Conservation (phyloP, 2,888 invertebrate genomes). For the Glaucopsyche alexis region DNA sequence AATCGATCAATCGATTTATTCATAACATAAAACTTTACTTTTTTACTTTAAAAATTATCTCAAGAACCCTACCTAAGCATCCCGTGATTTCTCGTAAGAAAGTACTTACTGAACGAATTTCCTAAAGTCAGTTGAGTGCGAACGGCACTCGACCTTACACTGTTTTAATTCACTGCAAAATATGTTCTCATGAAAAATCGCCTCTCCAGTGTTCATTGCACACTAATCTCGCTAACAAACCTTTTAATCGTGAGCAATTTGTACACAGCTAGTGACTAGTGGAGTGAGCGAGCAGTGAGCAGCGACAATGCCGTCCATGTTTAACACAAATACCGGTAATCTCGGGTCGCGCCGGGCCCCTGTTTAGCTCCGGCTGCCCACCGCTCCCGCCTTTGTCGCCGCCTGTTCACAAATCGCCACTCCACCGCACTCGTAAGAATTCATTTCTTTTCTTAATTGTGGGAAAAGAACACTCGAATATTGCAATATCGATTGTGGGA, state of each 20-base stretch:
- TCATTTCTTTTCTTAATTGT: constrained; percentile 63
- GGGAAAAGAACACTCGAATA: constrained; percentile 65
- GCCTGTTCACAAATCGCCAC: constrained; percentile 61
- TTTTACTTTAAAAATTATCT: too few relatives aligned
- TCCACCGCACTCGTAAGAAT: constrained; percentile 54
- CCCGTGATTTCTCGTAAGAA: not conserved
- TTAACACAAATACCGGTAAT: constrained; percentile 72
- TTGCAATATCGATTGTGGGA: constrained; percentile 65
- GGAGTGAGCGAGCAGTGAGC: constrained; percentile 55
- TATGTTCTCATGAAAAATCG: constrained; percentile 43
- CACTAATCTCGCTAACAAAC: constrained; percentile 50
- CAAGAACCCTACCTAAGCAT: not conserved
- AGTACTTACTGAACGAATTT: not conserved
- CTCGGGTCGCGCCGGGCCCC: constrained; percentile 56
- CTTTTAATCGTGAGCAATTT: constrained; percentile 48
- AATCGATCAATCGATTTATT: too few relatives aligned
- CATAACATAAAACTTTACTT: too few relatives aligned
- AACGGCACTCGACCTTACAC: not conserved
- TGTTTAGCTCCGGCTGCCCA: constrained; percentile 67
- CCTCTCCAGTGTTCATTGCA: constrained; percentile 44
- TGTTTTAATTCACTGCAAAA: not conserved
- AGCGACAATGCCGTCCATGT: constrained; percentile 60
- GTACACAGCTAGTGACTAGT: constrained; percentile 44
- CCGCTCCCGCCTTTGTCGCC: constrained; percentile 59
- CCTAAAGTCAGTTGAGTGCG: constrained; percentile 22